A percentile compares a stretch with the other conserved stretches of the same genome.
phyloP scores from a whole-genome alignment of 2,797 vertebrate genomes.

The Gouania willdenowi region DNA sequence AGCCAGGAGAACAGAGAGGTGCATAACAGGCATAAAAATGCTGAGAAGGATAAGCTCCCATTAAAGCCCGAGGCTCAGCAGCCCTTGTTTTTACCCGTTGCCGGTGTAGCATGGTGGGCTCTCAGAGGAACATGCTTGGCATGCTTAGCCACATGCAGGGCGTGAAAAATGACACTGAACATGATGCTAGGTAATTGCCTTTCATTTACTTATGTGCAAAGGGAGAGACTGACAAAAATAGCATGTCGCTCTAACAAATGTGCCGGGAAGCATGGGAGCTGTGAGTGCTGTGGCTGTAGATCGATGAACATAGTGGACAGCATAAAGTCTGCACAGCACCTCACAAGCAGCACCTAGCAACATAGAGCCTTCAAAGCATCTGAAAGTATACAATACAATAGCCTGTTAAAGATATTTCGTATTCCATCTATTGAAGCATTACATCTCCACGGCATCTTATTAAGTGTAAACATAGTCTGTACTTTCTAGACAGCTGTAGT shows the following conservation, averaged over 20 bases:
- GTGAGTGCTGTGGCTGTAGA: constrained; percentile 61
- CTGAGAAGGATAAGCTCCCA: constrained; percentile 52
- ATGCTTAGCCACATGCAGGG: constrained; percentile 68
- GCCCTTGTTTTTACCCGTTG: constrained; percentile 50
- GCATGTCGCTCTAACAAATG: constrained; percentile 67
- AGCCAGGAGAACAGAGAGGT: constrained; percentile 37
- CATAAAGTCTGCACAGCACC: constrained; percentile 51
- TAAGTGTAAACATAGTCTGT: constrained; percentile 32
- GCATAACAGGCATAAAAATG: constrained; percentile 56
- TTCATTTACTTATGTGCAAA: constrained; percentile 73
- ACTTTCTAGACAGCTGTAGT: constrained; percentile 49
- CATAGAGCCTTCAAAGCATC: constrained; percentile 14
- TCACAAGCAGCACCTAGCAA: constrained; percentile 31
- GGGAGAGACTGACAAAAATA: constrained; percentile 76
- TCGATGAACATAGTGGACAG: constrained; percentile 63
- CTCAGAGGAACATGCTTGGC: constrained; percentile 67
- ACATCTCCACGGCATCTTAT: constrained; percentile 4
- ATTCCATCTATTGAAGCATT: neutral
- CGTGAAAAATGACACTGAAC: constrained; percentile 76
- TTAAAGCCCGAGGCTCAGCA: constrained; percentile 58
- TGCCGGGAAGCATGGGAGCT: constrained; percentile 64
- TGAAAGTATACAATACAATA: neutral
- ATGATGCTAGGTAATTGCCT: constrained; percentile 82
- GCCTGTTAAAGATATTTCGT: neutral
- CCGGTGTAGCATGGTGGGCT: constrained; percentile 54